A percentile compares a stretch with the other conserved stretches of the same genome.
Evolutionary conservation across 2,113 vertebrate genomes (phyloP).

Genomic region (Crotalus horridus): DNA sequence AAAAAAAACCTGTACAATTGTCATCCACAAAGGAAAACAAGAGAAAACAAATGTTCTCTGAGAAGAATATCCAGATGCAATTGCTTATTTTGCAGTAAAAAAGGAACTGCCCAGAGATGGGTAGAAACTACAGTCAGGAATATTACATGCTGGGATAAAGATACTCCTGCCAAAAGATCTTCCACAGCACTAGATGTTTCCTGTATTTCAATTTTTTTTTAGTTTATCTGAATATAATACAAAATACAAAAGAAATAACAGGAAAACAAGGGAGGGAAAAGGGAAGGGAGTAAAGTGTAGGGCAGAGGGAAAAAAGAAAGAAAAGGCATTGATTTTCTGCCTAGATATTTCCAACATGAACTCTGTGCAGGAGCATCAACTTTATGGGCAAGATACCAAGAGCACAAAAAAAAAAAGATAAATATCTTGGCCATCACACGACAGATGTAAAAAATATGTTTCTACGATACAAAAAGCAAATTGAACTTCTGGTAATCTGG

Average conservation of each 20-base stretch:
- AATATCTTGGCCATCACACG: neutral
- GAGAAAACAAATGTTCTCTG: neutral
- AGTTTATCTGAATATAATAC: neutral
- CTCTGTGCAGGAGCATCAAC: neutral
- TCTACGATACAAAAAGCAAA: neutral
- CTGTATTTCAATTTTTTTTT: neutral
- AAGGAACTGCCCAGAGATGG: neutral
- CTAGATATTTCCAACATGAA: neutral
- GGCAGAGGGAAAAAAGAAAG: neutral
- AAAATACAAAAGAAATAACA: neutral
- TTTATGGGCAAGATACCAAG: neutral
- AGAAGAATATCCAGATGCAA: neutral
- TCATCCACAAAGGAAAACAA: neutral
- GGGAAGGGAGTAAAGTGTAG: neutral
- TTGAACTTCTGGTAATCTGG: neutral
- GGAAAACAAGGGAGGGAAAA: neutral
- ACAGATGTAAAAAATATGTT: neutral
- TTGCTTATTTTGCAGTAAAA: neutral
- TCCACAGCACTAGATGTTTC: neutral
- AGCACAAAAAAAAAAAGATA: neutral
- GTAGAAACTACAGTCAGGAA: neutral
- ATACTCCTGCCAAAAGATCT: neutral
- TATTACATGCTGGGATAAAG: neutral
- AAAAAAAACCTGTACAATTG: neutral
- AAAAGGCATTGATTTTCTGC: neutral